Conservation (phyloP, 2,888 invertebrate species). For the Rhopalosiphum nymphaeae region DNA sequence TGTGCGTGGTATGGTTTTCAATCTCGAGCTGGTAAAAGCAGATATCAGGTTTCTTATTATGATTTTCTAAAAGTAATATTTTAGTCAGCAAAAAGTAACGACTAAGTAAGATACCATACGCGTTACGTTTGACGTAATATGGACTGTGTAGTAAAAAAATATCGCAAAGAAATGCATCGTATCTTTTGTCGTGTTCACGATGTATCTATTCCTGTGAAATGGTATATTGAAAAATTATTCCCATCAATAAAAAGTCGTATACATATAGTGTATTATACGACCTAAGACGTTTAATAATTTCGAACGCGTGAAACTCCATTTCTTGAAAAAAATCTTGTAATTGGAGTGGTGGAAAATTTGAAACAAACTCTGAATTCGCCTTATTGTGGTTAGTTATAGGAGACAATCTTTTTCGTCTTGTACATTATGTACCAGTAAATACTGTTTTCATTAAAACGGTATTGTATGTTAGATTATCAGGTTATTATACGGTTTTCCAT, state of each 20-base stretch:
- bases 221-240: not conserved
- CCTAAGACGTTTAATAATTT: not conserved
- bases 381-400: not conserved
- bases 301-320: not conserved
- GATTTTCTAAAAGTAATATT: conserved; percentile 11
- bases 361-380: not conserved
- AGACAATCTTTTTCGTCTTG: not conserved
- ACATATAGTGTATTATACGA: not conserved
- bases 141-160: not conserved
- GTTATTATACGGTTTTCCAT: not conserved
- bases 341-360: not conserved
- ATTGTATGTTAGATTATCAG: not conserved
- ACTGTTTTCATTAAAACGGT: not conserved
- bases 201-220: not conserved
- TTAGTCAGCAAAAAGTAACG: not conserved
- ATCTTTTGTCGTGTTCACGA: not conserved
- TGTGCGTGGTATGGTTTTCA: not conserved
- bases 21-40: not conserved
- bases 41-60: conserved; percentile 25
- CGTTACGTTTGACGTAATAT: not conserved
- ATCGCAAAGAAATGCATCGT: not conserved
- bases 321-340: not conserved
- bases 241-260: not conserved
- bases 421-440: not conserved
- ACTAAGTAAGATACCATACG: not conserved